Base-by-base conservation (phyloP, 2,113 vertebrate species). In the Panthera tigris region DNA sequence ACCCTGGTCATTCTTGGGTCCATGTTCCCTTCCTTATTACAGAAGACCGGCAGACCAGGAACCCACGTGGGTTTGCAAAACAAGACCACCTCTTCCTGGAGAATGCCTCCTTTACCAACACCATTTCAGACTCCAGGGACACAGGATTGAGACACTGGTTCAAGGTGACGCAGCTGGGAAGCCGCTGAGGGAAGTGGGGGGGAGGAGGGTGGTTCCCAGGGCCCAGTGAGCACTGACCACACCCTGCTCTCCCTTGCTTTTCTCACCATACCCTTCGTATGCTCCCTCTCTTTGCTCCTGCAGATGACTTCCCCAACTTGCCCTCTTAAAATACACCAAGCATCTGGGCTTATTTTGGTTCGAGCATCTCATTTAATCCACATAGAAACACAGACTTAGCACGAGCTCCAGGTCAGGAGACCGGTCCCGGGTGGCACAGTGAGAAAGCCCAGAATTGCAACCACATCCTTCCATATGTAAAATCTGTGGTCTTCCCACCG, bases 181-280 rank as follows among this genome's bases (percentile, higher is more conserved):
- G 16, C 5, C 0, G 21, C 45, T 33, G 10, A 13, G 15, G 63
- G 2, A 12, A 45, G 6, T 2, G 5, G 15, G 15, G 5, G 7
- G 39, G 7, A 1, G 45, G 45, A 7, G 45, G 45, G 45, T 0
- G 45, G 45, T 45, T 31, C 16, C n/a, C 41, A 84, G 33, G 27
- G 13, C 7, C 19, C 21, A 18, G 33, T 45, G 82, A 45, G 36
- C 55, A 52, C 33, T 3, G 39, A 48, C 33, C 36, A 50, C 33
- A 12, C 7, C n/a, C 16, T 13, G 7, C 19, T 36, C 91, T 12
- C 36, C 65, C 31, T 29, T 33, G 50, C n/a, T 63, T 48, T 87
- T 76, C 16, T 84, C 29, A 11, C 45, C 45, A 45, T 45, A 45
- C 45, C 45, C 45, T 45, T 45, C 8, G 1, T 45, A 45, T 45